These are phyloP conservation scores for Spodoptera picta DNA, from an alignment of 2,888 invertebrate genomes.

Conservation along the genomic window DNA sequence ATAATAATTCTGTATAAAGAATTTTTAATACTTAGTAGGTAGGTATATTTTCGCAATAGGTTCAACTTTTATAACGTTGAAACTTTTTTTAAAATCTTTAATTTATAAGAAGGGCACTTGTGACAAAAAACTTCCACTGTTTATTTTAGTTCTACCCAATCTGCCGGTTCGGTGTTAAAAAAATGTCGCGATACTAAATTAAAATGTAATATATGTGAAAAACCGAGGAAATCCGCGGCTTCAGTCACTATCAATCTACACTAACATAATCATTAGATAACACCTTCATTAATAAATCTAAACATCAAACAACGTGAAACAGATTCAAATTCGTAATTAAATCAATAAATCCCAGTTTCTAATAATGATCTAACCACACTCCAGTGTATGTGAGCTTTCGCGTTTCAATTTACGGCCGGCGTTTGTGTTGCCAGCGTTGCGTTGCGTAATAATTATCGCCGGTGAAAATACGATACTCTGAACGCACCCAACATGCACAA, in stretches of 20 bases:
- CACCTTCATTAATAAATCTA: constrained; percentile 2
- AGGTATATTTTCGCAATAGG: too few species aligned
- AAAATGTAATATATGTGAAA: too few species aligned
- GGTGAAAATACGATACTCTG: constrained; percentile 70
- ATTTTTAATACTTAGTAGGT: too few species aligned
- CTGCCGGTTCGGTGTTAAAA: too few species aligned
- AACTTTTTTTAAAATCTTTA: too few species aligned
- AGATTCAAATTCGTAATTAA: constrained; percentile 28
- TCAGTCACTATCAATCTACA: not conserved
- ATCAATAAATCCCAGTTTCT: constrained; percentile 44
- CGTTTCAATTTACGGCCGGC: constrained; percentile 68
- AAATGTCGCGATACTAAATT: too few species aligned
- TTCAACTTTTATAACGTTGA: too few species aligned
- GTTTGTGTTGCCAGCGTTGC: constrained; percentile 66
- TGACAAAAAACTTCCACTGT: too few species aligned
- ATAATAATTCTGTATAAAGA: too few species aligned
- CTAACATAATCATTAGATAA: not conserved
- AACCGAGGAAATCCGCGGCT: too few species aligned
- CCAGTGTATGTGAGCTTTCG: constrained; percentile 47
- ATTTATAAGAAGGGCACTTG: too few species aligned
- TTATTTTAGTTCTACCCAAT: too few species aligned
- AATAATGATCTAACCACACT: constrained; percentile 53
- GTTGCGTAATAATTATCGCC: constrained; percentile 76
- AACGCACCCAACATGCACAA: constrained; percentile 50
- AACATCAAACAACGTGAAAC: constrained; percentile 17